A percentile compares a stretch with the other conserved stretches of the same genome.
Evolutionary conservation across 2,888 invertebrate species (phyloP).

Genomic region (Troides aeacus): DNA sequence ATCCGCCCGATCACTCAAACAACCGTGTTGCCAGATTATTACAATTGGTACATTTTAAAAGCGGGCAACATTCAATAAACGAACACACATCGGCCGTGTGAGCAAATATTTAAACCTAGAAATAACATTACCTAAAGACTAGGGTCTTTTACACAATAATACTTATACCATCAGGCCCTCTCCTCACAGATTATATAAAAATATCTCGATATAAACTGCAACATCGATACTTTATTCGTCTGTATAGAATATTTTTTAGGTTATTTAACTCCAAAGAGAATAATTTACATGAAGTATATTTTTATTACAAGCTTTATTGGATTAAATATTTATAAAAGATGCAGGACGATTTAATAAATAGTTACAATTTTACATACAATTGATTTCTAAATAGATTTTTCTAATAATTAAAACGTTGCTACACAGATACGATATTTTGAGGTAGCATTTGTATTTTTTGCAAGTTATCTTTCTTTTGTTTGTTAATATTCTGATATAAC

Average conservation of each 20-base stretch:
- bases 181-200: conserved; percentile 52
- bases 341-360: background rate
- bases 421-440: conserved; percentile 2
- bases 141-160: conserved; percentile 66
- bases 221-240: conserved; percentile 46
- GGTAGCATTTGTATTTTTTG: conserved; percentile 20
- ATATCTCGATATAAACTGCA: conserved; percentile 50
- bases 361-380: background rate
- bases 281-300: too few relatives aligned
- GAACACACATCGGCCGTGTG: conserved; percentile 54
- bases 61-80: conserved; percentile 38
- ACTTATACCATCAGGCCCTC: conserved; percentile 48
- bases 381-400: background rate
- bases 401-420: background rate
- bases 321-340: background rate
- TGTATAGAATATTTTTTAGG: conserved; percentile 31
- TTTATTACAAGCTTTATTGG: too few relatives aligned
- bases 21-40: conserved; percentile 34
- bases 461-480: background rate
- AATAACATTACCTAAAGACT: conserved; percentile 69
- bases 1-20: conserved; percentile 28
- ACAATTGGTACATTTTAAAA: conserved; percentile 13
- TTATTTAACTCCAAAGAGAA: conserved; percentile 31
- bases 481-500: conserved; percentile 8
- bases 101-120: conserved; percentile 63